Base-by-base conservation (phyloP, 37 sponge, comb jelly and placozoan species). In the Trichoplax adhaerens region DNA sequence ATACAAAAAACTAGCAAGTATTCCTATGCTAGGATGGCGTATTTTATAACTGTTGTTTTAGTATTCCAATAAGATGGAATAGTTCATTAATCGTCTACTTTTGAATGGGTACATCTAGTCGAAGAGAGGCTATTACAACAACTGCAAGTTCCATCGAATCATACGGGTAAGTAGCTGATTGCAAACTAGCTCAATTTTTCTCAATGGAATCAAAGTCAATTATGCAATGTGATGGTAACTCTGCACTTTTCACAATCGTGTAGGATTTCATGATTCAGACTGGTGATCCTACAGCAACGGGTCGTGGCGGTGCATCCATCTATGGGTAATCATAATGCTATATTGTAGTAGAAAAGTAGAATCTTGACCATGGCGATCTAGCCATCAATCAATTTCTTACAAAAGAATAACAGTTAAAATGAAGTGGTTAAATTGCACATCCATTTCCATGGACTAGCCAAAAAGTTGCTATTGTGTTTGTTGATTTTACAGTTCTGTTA, bases 221-320 rank as follows among this genome's bases (percentile, higher is more conserved):
- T 29, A 29, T 29, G 29, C 29, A 29, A 29, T 29, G 29, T 29
- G 29, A 29, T 29, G 29, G 29, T 29, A 29, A 29, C 29, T 29
- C 29, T 29, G 29, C 29, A 65, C 65, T 3, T 65, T 50, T 50
- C 48, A 49, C 12, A 49, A 0, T 65, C 52, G 5, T 73, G n/a
- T 50, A 87, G 88, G 87, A 88, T 50, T 96, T 96, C 68, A 89
- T 97, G 83, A 82, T 91, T n/a, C 99, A 97, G 66, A 82, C 89
- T 50, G 99, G 99, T 52, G 99, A 97, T 64, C 99, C 99, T 46
- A 97, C 99, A 0, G 99, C 90, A 2, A 92, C 99, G 56, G 99
- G 99, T 6, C 77, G 87, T 55, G 99, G 99, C n/a, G 99, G 99
- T 3, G 81, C 87, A 4, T 97, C 99, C 6, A 97, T 97, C 53